These are phyloP conservation scores for Eudasyphora cyanicolor DNA, from an alignment of 2,888 invertebrate genomes.

Conservation along the genomic window DNA sequence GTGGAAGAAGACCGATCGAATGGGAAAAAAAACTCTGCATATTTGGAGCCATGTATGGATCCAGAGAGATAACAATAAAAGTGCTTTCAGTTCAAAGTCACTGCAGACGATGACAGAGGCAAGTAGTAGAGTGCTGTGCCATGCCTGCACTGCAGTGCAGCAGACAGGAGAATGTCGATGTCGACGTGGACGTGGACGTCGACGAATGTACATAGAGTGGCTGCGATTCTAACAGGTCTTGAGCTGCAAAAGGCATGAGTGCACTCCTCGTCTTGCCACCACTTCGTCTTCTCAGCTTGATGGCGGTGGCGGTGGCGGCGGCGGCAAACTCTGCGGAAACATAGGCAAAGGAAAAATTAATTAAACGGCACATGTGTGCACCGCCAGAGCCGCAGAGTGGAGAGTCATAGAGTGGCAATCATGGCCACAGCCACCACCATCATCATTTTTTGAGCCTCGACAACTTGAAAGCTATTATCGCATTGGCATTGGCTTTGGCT, in stretches of 20 bases:
- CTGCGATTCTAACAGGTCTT: conserved; percentile 25
- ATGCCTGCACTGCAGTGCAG: not conserved
- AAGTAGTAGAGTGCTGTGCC: no score
- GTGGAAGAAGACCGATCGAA: not conserved
- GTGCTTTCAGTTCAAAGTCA: conserved; percentile 14
- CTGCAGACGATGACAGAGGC: no score
- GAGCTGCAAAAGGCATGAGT: not conserved
- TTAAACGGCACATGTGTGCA: conserved; percentile 64
- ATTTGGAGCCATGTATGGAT: conserved; percentile 26
- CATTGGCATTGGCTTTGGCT: conserved; percentile 49
- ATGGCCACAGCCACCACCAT: not conserved
- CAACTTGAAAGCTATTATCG: conserved; percentile 63
- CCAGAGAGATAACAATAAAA: conserved; percentile 31
- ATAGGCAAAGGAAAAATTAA: conserved; percentile 66
- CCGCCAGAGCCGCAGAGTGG: not conserved
- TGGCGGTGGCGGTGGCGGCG: not conserved
- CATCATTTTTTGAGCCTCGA: conserved; percentile 53
- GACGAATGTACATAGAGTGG: not conserved
- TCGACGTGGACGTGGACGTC: no score
- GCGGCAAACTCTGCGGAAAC: not conserved
- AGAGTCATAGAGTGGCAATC: not conserved
- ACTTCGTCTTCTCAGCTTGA: no score
- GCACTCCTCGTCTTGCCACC: conserved; percentile 15
- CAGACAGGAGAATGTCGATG: no score
- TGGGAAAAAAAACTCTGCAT: not conserved